Conservation (phyloP, 2,888 invertebrate genomes). For the Euplexia lucipara region DNA sequence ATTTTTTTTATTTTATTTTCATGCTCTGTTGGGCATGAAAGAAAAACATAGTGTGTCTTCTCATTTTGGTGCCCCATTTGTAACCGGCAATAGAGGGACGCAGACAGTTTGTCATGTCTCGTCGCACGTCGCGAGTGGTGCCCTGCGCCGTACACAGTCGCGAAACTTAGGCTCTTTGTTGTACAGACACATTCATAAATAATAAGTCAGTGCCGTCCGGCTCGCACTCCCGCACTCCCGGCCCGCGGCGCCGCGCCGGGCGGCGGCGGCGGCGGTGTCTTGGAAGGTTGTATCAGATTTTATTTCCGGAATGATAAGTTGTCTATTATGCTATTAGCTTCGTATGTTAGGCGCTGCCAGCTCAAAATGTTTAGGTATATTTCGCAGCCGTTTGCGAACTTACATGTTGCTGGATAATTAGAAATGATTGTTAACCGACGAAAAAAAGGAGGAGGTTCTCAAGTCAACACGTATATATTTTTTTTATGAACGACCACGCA, state of each 20-base stretch:
- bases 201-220: constrained; percentile 12
- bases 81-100: constrained; percentile 26
- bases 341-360: not conserved
- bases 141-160: not conserved
- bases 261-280: not conserved
- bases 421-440: too few species aligned
- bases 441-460: too few species aligned
- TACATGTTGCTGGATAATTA: too few species aligned
- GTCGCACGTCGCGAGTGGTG: constrained; percentile 19
- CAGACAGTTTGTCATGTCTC: constrained; percentile 41
- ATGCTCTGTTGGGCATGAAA: constrained; percentile 50
- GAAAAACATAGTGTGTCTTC: constrained; percentile 45
- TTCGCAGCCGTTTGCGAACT: too few species aligned
- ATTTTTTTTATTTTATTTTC: constrained; percentile 32
- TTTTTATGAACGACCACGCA: too few species aligned
- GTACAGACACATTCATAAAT: constrained; percentile 39
- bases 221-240: too few species aligned
- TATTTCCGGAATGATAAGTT: constrained; percentile 26
- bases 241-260: constrained; percentile 5
- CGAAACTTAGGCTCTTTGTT: constrained; percentile 10
- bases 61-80: constrained; percentile 44
- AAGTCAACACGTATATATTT: too few species aligned
- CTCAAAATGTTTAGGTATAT: not conserved
- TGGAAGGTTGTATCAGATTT: constrained; percentile 14
- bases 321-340: not conserved